Percentiles rank a stretch among this genome's conserved stretches.
phyloP scores from a whole-genome alignment of 2,888 invertebrate species.

The Tetramorium bicarinatum region DNA sequence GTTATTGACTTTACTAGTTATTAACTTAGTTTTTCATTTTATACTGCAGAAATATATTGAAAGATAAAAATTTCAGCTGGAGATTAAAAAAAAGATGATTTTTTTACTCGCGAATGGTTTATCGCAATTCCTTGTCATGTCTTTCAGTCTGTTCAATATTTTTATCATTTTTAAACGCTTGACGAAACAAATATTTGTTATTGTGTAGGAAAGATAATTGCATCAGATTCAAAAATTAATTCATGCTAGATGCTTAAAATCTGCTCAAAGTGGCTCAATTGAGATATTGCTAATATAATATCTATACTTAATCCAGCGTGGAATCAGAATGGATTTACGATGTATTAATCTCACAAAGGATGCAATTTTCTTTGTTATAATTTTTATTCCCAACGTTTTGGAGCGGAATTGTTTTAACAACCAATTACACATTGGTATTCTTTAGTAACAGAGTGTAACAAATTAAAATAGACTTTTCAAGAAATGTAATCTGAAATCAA shows the following conservation, averaged over 20 bases:
- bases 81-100: not conserved
- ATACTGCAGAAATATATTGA: not conserved
- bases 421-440: conserved; percentile 35
- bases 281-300: not conserved
- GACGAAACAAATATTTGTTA: not conserved
- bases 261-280: not conserved
- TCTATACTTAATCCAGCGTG: not conserved
- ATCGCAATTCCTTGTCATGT: not conserved
- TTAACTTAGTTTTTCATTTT: not conserved
- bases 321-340: conserved; percentile 17
- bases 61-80: not conserved
- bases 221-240: not conserved
- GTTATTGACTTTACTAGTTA: not conserved
- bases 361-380: conserved; percentile 48
- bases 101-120: not conserved
- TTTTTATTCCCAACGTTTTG: conserved; percentile 49
- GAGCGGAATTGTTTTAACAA: conserved; percentile 52
- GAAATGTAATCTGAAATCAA: conserved; percentile 29
- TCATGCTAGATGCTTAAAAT: not conserved
- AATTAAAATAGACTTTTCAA: conserved; percentile 25
- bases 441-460: conserved; percentile 46
- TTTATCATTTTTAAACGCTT: not conserved
- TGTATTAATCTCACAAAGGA: conserved; percentile 16
- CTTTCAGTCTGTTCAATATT: not conserved
- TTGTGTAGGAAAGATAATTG: not conserved